Evolutionary conservation across 2,797 vertebrate genomes (phyloP).

Genomic region (Neopelma chrysocephalum): DNA sequence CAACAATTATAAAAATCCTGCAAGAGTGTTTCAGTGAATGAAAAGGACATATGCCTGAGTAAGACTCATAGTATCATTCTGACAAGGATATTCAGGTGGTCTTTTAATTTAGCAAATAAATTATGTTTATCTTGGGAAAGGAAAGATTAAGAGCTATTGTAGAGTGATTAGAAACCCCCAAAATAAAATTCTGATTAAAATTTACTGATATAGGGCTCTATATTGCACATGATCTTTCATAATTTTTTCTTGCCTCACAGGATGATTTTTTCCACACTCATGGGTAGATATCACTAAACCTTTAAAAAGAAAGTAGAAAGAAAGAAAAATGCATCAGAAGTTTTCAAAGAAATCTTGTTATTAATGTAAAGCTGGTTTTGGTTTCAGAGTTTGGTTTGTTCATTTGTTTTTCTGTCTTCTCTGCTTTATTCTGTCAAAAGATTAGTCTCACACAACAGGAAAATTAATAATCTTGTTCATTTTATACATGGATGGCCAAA

Average conservation of each 20-base stretch:
- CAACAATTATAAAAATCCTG: neutral
- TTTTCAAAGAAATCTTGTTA: neutral
- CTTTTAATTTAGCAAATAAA: neutral
- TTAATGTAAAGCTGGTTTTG: neutral
- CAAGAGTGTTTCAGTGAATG: neutral
- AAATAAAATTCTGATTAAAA: neutral
- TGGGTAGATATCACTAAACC: neutral
- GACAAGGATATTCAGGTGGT: neutral
- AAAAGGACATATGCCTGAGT: neutral
- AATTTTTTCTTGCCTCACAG: neutral
- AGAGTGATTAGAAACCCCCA: neutral
- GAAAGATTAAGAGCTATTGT: neutral
- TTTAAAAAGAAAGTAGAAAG: neutral
- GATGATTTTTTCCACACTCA: neutral
- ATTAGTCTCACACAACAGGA: neutral
- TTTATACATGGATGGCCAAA: neutral
- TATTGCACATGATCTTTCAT: neutral
- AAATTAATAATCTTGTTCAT: neutral
- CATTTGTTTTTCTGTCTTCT: neutral
- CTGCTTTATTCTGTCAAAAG: neutral
- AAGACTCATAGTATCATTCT: neutral
- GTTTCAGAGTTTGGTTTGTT: neutral
- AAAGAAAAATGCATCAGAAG: neutral
- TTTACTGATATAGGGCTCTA: neutral
- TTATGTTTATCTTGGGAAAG: neutral